Evolutionary conservation across 1,140 invertebrate species (phyloP), one percentile per base, ranked within the genome.

Genomic region (Drosophila nigrodunni): DNA sequence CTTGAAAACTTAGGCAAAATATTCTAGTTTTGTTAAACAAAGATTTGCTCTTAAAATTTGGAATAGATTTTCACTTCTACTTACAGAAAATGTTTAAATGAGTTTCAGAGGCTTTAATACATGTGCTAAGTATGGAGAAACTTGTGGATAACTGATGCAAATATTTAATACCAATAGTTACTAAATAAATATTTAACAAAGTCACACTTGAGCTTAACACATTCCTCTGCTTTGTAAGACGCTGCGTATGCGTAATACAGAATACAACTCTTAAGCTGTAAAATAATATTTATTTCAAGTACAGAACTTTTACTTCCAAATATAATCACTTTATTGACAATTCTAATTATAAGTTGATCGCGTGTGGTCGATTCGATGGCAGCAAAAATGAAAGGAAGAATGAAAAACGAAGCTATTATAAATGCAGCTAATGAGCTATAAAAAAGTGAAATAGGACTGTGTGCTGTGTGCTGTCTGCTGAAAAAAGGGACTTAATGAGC

Each of bases 341-440:
- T 76, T 58, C 67, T 52, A 72, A 75, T 87, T 82, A 82, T 69
- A 71, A 70, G 71, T 58, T 60, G 43, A 77, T 79, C 70, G 83
- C 82, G 82, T 79, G 78, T 82, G 82, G 68, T 72, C 80, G 72
- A 82, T 82, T 82, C 79, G 65, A 80, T 85, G 77, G 77, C 74
- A 39, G 62, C 39, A 30, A 68, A 50, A 13, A 52, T 6, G 34
- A 21, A 47, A 25, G 34, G 55, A 7, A 18, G 41, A 35, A 21
- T 37, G 8, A 43, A 37, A 9, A 18, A 6, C 4, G 10, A 15
- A 1, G 47, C 13, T 44, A 47, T 72, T 71, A 57, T 55, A 72
- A 60, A 52, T 47, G 62, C 64, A 57, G 60, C 82, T 87, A 87
- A 87, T 87, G 82, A 87, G 83, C 78, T 77, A 79, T 79, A 73